Conservation (phyloP, 2,888 invertebrate species). For the Kuschelorhynchus macadamiae region DNA sequence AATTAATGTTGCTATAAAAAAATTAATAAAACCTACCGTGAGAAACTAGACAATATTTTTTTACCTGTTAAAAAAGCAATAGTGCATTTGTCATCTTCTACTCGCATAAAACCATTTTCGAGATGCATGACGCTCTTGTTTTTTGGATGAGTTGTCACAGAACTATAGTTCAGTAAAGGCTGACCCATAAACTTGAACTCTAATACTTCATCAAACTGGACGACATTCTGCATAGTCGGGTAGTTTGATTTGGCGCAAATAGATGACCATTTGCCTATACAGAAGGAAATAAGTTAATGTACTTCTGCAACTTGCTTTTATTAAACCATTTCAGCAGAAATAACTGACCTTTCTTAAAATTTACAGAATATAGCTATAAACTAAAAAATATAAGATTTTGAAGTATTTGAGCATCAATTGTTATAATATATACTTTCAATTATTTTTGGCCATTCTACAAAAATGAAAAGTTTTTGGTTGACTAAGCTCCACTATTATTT, state of each 20-base stretch:
- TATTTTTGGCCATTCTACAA: too few relatives aligned
- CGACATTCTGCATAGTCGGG: constrained; percentile 72
- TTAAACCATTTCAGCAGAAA: neutral
- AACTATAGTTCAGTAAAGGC: constrained; percentile 74
- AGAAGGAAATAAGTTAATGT: neutral
- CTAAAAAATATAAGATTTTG: too few relatives aligned
- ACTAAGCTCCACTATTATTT: too few relatives aligned
- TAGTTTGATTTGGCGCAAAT: constrained; percentile 70
- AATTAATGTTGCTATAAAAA: too few relatives aligned
- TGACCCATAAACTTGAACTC: constrained; percentile 74
- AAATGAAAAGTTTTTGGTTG: too few relatives aligned
- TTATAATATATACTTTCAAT: too few relatives aligned
- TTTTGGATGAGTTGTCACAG: constrained; percentile 71
- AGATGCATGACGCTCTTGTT: constrained; percentile 74
- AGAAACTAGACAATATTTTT: neutral
- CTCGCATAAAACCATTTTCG: constrained; percentile 75
- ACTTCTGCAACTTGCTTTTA: neutral
- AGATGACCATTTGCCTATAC: constrained; percentile 71
- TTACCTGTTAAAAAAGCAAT: constrained; percentile 70
- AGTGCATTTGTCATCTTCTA: constrained; percentile 70
- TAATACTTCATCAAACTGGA: constrained; percentile 73
- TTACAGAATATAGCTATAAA: too few relatives aligned
- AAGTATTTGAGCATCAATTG: too few relatives aligned
- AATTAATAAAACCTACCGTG: too few relatives aligned
- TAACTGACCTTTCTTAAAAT: too few relatives aligned